Conservation (phyloP, 2,888 invertebrate species). For the Pardosa pseudoannulata region DNA sequence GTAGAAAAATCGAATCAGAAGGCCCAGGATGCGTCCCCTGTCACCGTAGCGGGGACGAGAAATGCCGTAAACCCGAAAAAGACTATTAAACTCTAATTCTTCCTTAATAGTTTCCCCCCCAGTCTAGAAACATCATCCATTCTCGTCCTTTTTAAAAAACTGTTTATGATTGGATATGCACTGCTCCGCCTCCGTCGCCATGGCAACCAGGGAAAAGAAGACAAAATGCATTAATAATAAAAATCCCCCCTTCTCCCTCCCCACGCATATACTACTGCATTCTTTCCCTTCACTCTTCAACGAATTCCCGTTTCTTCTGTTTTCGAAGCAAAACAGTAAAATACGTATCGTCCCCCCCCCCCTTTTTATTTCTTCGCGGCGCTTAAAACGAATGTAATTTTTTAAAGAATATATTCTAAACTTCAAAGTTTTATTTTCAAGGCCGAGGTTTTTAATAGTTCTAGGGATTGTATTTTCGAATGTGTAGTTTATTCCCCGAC, state of each 20-base stretch:
- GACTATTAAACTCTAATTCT: not conserved
- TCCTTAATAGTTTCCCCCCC: not conserved
- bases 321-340: not conserved
- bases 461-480: too few species aligned
- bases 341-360: too few species aligned
- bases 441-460: not conserved
- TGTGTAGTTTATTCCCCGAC: too few species aligned
- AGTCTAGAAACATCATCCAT: not conserved
- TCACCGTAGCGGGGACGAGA: too few species aligned
- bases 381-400: not conserved
- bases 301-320: constrained; percentile 5
- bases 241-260: not conserved
- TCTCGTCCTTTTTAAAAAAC: not conserved
- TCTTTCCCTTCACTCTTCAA: not conserved
- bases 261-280: too few species aligned
- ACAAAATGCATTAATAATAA: constrained; percentile 19
- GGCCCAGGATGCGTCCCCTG: too few species aligned
- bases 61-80: too few species aligned
- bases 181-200: not conserved
- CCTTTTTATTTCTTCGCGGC: not conserved
- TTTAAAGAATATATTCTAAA: constrained; percentile 1
- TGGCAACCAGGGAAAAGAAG: not conserved
- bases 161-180: constrained; percentile 1
- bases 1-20: too few species aligned
- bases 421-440: not conserved